phyloP scores from a whole-genome alignment of 2,113 vertebrate species.

The Tonatia bakeri region DNA sequence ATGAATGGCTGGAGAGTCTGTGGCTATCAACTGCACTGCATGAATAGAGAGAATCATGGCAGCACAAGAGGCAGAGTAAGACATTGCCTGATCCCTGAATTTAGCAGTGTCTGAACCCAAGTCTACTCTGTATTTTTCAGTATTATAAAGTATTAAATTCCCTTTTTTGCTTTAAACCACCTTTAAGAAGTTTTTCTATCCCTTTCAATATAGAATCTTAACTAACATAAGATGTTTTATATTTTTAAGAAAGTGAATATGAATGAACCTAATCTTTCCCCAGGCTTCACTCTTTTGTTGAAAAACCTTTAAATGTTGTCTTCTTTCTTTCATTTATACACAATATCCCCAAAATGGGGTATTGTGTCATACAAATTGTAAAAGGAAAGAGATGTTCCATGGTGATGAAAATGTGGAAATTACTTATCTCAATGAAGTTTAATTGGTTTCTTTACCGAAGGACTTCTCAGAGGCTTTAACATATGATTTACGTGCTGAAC shows the following conservation, averaged over 20 bases:
- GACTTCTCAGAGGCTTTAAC: not conserved
- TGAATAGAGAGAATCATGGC: not conserved
- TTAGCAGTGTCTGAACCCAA: not conserved
- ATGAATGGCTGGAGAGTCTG: not conserved
- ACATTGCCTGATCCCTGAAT: not conserved
- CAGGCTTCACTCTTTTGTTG: not conserved
- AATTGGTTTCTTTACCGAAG: not conserved
- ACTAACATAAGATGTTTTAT: not conserved
- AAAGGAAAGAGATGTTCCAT: not conserved
- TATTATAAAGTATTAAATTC: not conserved
- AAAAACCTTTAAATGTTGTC: not conserved
- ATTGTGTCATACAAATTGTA: not conserved
- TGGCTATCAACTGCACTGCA: fast-evolving
- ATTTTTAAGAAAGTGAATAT: conserved; percentile 23
- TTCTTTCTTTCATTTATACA: not conserved
- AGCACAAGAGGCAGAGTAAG: not conserved
- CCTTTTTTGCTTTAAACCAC: not conserved
- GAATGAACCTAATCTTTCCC: not conserved
- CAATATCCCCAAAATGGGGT: not conserved
- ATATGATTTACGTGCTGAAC: not conserved
- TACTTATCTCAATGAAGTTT: not conserved
- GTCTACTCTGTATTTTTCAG: not conserved
- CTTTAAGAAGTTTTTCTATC: not conserved
- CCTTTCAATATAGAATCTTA: not conserved
- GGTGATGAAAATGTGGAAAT: not conserved